Conservation (phyloP, 2,113 vertebrate genomes). For the Oxyruncus cristatus region DNA sequence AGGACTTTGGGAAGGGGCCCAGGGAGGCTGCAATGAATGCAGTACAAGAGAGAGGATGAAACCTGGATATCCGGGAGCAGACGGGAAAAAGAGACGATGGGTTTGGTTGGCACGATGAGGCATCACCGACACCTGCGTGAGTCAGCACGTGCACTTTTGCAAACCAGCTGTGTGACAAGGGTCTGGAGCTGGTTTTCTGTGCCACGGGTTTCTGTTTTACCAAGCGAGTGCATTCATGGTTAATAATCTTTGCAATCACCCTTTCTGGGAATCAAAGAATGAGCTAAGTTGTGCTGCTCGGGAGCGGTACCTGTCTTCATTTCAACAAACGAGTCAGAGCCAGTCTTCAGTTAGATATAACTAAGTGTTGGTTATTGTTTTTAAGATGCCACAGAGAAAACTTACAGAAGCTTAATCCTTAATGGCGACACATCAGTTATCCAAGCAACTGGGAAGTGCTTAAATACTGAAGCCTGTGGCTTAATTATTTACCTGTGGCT, state of each 20-base stretch:
- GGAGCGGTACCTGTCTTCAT: not conserved
- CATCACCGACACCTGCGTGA: fast-evolving
- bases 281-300: not conserved
- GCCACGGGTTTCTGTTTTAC: not conserved
- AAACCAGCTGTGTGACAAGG: not conserved
- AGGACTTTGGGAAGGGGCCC: not conserved
- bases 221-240: not conserved
- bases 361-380: conserved; percentile 3
- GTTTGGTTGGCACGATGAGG: not conserved
- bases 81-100: not conserved
- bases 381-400: conserved; percentile 36
- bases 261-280: not conserved
- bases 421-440: conserved; percentile 32
- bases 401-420: not conserved
- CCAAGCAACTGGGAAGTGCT: conserved; percentile 18
- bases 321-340: not conserved
- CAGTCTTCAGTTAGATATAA: not conserved
- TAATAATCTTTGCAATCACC: not conserved
- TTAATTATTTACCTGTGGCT: conserved; percentile 62
- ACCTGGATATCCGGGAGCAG: not conserved
- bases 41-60: fast-evolving
- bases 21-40: not conserved
- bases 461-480: conserved; percentile 30
- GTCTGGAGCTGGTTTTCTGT: not conserved
- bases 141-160: fast-evolving